Base-by-base conservation (phyloP, 2,888 invertebrate species). In the Drosophila subsilvestris region DNA sequence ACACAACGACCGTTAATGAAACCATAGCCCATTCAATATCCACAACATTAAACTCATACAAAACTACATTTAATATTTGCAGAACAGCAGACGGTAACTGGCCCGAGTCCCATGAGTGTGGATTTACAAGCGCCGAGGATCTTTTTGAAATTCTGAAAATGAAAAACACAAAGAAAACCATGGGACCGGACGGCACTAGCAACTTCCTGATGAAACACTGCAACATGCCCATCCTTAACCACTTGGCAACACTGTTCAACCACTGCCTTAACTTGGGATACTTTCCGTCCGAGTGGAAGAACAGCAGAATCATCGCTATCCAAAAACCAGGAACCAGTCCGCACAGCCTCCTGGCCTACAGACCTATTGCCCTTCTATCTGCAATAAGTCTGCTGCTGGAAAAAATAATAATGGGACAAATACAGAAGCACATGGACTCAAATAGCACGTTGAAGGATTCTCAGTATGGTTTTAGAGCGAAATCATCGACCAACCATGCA, bases 51-150 rank as follows among this genome's bases (percentile, higher is more conserved):
- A 12, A 43, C 12, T 8, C n/a, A 4, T 10, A 25, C 42, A 22
- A 27, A 25, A 47, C 22, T 12, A 32, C 9, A 10, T 57, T 12
- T 7, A 25, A 43, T n/a, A 8, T 9, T 8, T 12, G 1, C 7
- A 17, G 5, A 6, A 49, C 27, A 6, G 62, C 55, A 42, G 48
- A 62, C 12, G 61, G 54, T 1, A 49, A 42, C 4, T 62, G 61
- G 54, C 20, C 37, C n/a, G 48, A 42, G 8, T 22, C 43, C 1
- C 1, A 54, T 4, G 20, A 20, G 20, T 20, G 3, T 20, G 20
- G 48, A 42, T 55, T 61, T 1, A 54, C 53, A 0, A 55, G 48
- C 0, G 12, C 18, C 1, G 20, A 48, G 1, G 17, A 61, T 6
- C 37, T 53, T 1, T 12, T 20, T 1, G 12, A 51, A 1, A 12